A percentile compares a stretch with the other conserved stretches of the same genome.
Evolutionary conservation across 2,888 invertebrate genomes (phyloP).

Genomic region (Cephus spinipes): DNA sequence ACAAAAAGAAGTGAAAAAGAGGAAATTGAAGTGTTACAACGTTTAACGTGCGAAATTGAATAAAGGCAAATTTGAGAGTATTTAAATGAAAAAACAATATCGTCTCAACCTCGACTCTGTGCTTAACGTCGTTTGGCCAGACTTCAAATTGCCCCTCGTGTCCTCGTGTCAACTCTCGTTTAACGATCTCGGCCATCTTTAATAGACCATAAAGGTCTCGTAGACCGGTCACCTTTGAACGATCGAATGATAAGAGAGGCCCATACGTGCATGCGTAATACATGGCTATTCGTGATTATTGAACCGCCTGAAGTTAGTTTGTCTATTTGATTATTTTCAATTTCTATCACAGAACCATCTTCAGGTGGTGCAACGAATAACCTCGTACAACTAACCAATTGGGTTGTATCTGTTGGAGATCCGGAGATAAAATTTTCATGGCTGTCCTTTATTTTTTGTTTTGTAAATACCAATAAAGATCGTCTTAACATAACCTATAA

Average conservation of each 20-base stretch:
- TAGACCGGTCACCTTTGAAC: not conserved
- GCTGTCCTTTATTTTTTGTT: conserved; percentile 27
- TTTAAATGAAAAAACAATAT: conserved; percentile 37
- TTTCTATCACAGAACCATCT: no score
- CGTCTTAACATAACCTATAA: conserved; percentile 38
- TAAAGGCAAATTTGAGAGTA: conserved; percentile 34
- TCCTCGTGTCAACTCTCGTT: not conserved
- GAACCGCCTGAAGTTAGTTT: no score
- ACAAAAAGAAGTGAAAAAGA: conserved; percentile 23
- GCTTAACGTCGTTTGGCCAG: conserved; percentile 39
- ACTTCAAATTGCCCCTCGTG: not conserved
- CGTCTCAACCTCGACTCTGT: conserved; percentile 38
- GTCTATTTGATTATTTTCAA: no score
- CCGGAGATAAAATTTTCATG: not conserved
- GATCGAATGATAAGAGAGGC: not conserved
- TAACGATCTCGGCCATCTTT: not conserved
- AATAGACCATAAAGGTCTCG: not conserved
- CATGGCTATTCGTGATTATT: not conserved
- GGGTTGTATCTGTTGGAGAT: not conserved
- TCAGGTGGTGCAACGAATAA: not conserved
- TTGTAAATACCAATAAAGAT: conserved; percentile 44
- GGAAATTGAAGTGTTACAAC: conserved; percentile 43
- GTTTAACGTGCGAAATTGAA: conserved; percentile 33
- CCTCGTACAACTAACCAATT: not conserved
- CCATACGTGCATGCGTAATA: not conserved